Base-by-base conservation (phyloP, 2,797 vertebrate genomes). In the Enteromius radiatus region DNA sequence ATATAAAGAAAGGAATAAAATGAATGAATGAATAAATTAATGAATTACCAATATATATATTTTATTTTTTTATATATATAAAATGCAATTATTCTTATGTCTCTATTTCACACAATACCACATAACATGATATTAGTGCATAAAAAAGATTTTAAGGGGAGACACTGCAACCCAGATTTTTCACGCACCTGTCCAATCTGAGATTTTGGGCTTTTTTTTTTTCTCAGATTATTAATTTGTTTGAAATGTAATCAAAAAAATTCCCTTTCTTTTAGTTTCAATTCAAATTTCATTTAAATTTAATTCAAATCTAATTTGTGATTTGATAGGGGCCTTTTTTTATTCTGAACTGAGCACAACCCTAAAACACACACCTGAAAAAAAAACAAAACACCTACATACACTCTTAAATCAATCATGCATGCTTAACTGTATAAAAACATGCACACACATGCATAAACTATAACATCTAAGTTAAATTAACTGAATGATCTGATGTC, bases 251-350 rank as follows among this genome's bases (percentile, higher is more conserved):
- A 74, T 74, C 47, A 54, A 26, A 52, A 4, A 74, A 14, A 23
- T 54, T 74, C 21, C 19, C 31, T 54, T 54, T 74, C 28, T 73
- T 74, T 21, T 23, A 19, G 47, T 31, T 74, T 11, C 45, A 71
- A 31, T 45, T 69, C 3, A 45, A 26, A 69, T 45, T 28, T 45
- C 0, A 45, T 43, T 23, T 49, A 11, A 14, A 52, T 52, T n/a
- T 23, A n/a, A 36, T 36, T 52, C 6, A 73, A 52, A 73, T 73
- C 45, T 10, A 33, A 52, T 71, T 33, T 1, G 17, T 21, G 45
- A 52, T 73, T 33, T 33, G 69, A n/a, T 33, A 14, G 69, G 26
- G 26, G 3, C 0, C 45, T 52, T 54, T 54, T 49, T 49, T 49
- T 56, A 4, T 59, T 59, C 23, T 17, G 26, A 15, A 61, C 11